Percentiles rank a stretch among this genome's conserved stretches.
These are phyloP conservation scores for Hylaea fasciaria DNA, from an alignment of 2,888 invertebrate genomes.

Conservation along the genomic window DNA sequence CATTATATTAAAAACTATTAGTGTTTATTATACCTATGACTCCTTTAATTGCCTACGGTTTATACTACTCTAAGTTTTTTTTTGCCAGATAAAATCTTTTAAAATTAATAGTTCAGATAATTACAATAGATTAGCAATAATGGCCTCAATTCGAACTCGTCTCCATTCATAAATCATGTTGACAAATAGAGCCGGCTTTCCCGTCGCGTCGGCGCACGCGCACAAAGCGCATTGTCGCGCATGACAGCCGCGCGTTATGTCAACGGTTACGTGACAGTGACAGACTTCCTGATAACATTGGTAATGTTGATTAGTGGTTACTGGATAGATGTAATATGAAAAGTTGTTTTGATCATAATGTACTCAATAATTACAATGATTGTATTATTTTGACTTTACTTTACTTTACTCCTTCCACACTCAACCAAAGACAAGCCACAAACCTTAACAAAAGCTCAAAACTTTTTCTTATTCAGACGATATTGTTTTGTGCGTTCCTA, in stretches of 20 bases:
- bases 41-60: too few relatives aligned
- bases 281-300: conserved; percentile 34
- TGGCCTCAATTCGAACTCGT: background rate
- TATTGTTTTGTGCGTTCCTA: background rate
- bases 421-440: too few relatives aligned
- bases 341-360: background rate
- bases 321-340: background rate
- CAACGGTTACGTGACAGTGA: conserved; percentile 43
- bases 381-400: too few relatives aligned
- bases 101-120: background rate
- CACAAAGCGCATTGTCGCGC: conserved; percentile 19
- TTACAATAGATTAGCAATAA: background rate
- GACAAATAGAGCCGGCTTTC: conserved; percentile 12
- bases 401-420: too few relatives aligned
- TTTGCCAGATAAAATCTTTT: background rate
- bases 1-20: too few relatives aligned
- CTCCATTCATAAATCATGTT: conserved; percentile 2
- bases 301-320: conserved; percentile 20
- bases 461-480: background rate
- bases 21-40: too few relatives aligned
- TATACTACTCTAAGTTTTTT: too few relatives aligned
- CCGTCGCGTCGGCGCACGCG: conserved; percentile 4
- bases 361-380: too few relatives aligned
- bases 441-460: too few relatives aligned
- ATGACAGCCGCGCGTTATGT: conserved; percentile 45